Percentiles rank a stretch among this genome's conserved stretches.
Conservation (phyloP, 2,797 vertebrate species). For the Pseudomugil gertrudae region DNA sequence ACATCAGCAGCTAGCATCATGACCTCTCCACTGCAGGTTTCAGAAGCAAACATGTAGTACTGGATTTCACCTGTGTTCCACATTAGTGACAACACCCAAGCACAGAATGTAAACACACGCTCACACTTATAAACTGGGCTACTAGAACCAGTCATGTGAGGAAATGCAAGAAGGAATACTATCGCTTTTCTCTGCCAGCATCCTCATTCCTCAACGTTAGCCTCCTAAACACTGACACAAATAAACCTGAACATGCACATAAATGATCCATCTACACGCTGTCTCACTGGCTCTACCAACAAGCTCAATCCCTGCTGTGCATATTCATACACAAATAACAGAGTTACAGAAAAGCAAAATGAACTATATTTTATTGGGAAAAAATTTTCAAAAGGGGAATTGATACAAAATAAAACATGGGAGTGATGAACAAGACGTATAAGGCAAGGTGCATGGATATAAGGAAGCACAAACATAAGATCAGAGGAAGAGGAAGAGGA, state of each 20-base stretch:
- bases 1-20: not conserved
- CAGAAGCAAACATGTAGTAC: constrained; percentile 1
- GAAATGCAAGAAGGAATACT: constrained; percentile 44
- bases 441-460: not conserved
- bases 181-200: constrained; percentile 31
- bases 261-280: constrained; percentile 10
- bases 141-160: constrained; percentile 31
- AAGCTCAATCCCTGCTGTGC: constrained; percentile 5
- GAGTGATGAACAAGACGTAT: not conserved
- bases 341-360: not conserved
- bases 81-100: constrained; percentile 13
- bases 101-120: constrained; percentile 12
- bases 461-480: not conserved
- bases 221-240: not conserved
- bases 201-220: constrained; percentile 59
- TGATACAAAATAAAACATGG: not conserved
- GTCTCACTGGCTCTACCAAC: constrained; percentile 13
- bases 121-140: constrained; percentile 32
- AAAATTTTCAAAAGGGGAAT: not conserved
- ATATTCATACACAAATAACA: not conserved
- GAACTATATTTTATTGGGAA: not conserved
- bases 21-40: not conserved
- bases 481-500: not conserved
- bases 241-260: not conserved
- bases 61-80: constrained; percentile 10